Conservation (phyloP, 2,113 vertebrate species). For the Eptesicus fuscus region DNA sequence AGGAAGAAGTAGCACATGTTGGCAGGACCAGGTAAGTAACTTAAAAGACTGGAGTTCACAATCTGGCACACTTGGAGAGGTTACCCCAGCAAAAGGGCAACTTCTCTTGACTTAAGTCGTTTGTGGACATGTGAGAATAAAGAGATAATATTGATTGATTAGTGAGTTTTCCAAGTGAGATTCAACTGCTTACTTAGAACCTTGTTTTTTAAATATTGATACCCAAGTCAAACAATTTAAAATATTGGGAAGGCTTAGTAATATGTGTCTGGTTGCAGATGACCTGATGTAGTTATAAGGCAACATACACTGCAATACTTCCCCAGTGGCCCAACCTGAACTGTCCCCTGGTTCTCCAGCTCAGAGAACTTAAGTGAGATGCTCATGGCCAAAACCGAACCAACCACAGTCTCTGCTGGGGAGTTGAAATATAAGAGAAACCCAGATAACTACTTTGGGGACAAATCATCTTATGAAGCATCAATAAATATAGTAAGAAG, state of each 20-base stretch:
- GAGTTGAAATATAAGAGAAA: not conserved
- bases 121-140: not conserved
- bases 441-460: not conserved
- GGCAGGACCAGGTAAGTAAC: too few relatives aligned
- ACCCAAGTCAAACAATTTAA: not conserved
- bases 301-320: accelerated
- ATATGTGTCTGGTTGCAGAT: not conserved
- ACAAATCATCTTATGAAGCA: not conserved
- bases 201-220: not conserved
- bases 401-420: too few relatives aligned
- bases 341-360: accelerated
- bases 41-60: not conserved
- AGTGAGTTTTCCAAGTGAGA: not conserved
- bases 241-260: not conserved
- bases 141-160: not conserved
- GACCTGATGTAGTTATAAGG: not conserved
- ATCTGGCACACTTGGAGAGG: not conserved
- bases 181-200: not conserved
- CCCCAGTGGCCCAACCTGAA: not conserved
- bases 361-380: not conserved
- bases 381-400: not conserved
- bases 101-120: not conserved
- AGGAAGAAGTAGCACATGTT: accelerated
- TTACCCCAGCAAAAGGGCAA: not conserved
- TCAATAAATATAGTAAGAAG: not conserved